A percentile compares a stretch with the other conserved stretches of the same genome.
phyloP scores from a whole-genome alignment of 2,888 invertebrate species.

The Oegoconia quadripuncta region DNA sequence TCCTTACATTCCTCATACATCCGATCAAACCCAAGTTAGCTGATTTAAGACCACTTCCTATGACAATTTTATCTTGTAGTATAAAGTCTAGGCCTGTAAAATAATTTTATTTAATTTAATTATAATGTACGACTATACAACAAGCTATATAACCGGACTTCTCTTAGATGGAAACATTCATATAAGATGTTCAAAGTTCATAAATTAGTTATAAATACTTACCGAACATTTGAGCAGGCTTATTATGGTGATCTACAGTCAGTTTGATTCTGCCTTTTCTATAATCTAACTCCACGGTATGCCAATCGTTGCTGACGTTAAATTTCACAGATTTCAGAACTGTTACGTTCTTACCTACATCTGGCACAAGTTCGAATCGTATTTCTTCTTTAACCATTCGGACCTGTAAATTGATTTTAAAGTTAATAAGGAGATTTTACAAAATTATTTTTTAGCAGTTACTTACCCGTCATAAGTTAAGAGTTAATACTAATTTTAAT shows the following conservation, averaged over 20 bases:
- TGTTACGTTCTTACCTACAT: slow-evolving; percentile 86
- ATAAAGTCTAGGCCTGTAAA: slow-evolving; percentile 79
- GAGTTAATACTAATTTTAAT: no score
- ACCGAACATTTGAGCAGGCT: slow-evolving; percentile 83
- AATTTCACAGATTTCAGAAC: slow-evolving; percentile 90
- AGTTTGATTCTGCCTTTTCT: slow-evolving; percentile 85
- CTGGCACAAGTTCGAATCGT: slow-evolving; percentile 88
- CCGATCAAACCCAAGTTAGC: slow-evolving; percentile 90
- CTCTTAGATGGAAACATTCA: no score
- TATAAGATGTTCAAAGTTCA: no score
- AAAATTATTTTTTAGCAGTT: neutral
- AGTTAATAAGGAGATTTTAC: neutral
- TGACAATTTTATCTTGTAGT: slow-evolving; percentile 84
- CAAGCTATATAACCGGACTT: no score
- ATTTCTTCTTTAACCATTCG: slow-evolving; percentile 91
- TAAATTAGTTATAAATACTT: slow-evolving; percentile 25
- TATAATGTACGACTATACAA: no score
- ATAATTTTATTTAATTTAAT: slow-evolving; percentile 1
- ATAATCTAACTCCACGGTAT: slow-evolving; percentile 88
- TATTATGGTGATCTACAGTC: slow-evolving; percentile 86
- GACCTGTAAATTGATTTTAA: slow-evolving; percentile 66
- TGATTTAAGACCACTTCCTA: slow-evolving; percentile 88
- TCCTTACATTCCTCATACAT: slow-evolving; percentile 92
- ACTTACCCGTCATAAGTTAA: no score
- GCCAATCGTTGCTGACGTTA: slow-evolving; percentile 89